phyloP scores from a whole-genome alignment of 2,888 invertebrate species.

The Caenorhabditis drosophilae region DNA sequence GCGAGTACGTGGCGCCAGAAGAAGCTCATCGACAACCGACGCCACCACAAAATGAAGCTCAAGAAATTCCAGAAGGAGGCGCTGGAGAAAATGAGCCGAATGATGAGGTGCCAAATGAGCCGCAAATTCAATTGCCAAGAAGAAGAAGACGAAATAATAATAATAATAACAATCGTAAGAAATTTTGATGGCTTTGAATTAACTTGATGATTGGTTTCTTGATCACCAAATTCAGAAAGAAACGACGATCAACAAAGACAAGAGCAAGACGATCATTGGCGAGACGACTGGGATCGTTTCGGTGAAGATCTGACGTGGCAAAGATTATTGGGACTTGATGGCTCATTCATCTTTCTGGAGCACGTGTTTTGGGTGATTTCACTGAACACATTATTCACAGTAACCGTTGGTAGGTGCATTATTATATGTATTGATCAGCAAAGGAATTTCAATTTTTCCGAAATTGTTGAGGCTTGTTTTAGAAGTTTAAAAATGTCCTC shows the following conservation, averaged over 20 bases:
- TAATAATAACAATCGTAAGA: background rate
- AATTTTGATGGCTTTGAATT: too few relatives aligned
- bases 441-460: background rate
- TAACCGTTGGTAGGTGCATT: conserved; percentile 79
- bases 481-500: too few relatives aligned
- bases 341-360: conserved; percentile 93
- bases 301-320: conserved; percentile 97
- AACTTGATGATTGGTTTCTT: too few relatives aligned
- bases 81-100: too few relatives aligned
- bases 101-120: too few relatives aligned
- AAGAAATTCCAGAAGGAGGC: too few relatives aligned
- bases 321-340: conserved; percentile 80
- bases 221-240: background rate
- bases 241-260: conserved; percentile 2
- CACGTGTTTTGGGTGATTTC: conserved; percentile 99
- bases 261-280: conserved; percentile 64
- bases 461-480: background rate
- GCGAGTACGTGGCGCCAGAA: too few relatives aligned
- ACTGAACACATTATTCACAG: conserved; percentile 91
- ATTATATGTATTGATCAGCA: background rate
- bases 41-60: too few relatives aligned
- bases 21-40: too few relatives aligned
- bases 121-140: background rate
- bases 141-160: background rate
- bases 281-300: conserved; percentile 70